Evolutionary conservation across 1,140 invertebrate species (phyloP), one percentile per base, ranked within the genome.

Genomic region (Camponotus vicinus): DNA sequence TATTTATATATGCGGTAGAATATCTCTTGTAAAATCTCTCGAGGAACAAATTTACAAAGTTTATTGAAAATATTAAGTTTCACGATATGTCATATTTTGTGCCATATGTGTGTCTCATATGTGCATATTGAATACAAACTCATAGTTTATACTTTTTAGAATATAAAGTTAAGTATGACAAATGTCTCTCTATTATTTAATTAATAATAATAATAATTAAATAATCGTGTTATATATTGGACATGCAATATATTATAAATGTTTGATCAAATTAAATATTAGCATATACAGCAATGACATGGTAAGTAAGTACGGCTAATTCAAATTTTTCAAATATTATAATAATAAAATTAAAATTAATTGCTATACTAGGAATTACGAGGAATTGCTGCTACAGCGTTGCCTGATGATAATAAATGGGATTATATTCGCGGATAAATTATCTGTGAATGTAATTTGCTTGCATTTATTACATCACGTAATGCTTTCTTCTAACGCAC

Each of bases 261-360:
- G 27, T 55, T 73, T 15, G 27, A 57, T 73, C 32, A 83, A 45
- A 83, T 83, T 80, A 69, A 49, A 71, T 79, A 15, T 82, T 82
- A 75, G 69, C 79, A 15, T 13, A 34, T 83, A 59, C 32, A 57
- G 37, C 55, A 18, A 15, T 37, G 9, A 55, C 49, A 83, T 75
- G 79, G 79, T 83, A 83, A 83, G 79, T 83, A 83, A 83, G 40
- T 73, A 83, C 69, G 79, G 79, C 52, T 45, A 61, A 83, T 83
- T 61, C n/a, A 49, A 73, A 83, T 75, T 45, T 83, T 52, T 9
- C 59, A 82, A 61, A 57, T 9, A 45, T 40, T 71, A 61, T 34
- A 59, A 59, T 82, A 61, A 40, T 40, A 40, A 27, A 27, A 63
- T 45, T 73, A 83, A 13, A 45, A 70, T 45, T 9, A 63, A 9